Percentiles rank a stretch among this genome's conserved stretches.
These are phyloP conservation scores for Brenthis daphne DNA, from an alignment of 2,888 invertebrate genomes.

Conservation along the genomic window DNA sequence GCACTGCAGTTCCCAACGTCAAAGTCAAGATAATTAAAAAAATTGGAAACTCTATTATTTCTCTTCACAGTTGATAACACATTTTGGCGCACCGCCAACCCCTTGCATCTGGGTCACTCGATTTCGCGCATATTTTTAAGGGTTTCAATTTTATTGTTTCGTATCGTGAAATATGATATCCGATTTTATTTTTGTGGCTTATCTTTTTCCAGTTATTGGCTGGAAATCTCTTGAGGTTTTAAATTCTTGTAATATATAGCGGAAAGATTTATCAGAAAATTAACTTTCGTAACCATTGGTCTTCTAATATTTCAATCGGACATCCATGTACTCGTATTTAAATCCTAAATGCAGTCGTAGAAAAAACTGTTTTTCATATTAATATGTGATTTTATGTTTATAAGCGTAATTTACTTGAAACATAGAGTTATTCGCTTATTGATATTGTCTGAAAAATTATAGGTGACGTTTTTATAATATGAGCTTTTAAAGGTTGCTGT, in stretches of 20 bases:
- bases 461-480: not conserved
- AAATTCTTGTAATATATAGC: not conserved
- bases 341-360: no score
- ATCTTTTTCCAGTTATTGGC: conserved; percentile 31
- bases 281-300: no score
- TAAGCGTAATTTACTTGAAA: not conserved
- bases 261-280: no score
- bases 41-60: conserved; percentile 69
- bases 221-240: not conserved
- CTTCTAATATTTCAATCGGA: no score
- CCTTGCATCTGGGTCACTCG: conserved; percentile 69
- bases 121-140: conserved; percentile 49
- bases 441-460: conserved; percentile 5
- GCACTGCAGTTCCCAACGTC: conserved; percentile 51
- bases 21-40: conserved; percentile 76
- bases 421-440: conserved; percentile 1
- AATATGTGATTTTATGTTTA: no score
- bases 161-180: conserved; percentile 40
- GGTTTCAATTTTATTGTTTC: conserved; percentile 48
- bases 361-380: no score
- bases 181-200: conserved; percentile 33
- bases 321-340: no score
- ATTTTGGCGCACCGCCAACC: conserved; percentile 67
- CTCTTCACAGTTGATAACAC: conserved; percentile 65
- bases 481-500: not conserved